Percentiles rank a stretch among this genome's conserved stretches.
Conservation (phyloP, 2,113 vertebrate species). For the Triplophysa tibetana region DNA sequence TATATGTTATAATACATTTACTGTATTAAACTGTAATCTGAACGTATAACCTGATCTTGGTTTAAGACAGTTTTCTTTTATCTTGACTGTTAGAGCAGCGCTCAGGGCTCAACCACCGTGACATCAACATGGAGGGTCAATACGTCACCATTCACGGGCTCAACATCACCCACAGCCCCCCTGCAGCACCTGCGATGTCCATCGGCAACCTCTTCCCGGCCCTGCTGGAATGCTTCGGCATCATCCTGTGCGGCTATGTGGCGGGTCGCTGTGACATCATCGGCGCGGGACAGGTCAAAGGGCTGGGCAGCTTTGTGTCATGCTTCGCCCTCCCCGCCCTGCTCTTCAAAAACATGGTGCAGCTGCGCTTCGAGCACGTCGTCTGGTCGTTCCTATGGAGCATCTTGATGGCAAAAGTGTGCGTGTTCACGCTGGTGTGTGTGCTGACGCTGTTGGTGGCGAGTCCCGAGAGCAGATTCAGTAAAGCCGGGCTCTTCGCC, state of each 20-base stretch:
- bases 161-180: constrained; percentile 75
- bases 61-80: background rate
- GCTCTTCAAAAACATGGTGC: constrained; percentile 97
- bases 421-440: constrained; percentile 88
- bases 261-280: constrained; percentile 90
- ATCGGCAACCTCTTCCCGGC: constrained; percentile 94
- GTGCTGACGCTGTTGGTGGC: constrained; percentile 87
- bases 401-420: constrained; percentile 89
- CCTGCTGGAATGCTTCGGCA: constrained; percentile 93
- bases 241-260: constrained; percentile 92
- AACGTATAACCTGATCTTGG: background rate
- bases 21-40: too few species aligned
- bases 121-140: constrained; percentile 66
- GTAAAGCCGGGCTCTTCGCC: constrained; percentile 94
- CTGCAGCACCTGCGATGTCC: constrained; percentile 80
- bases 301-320: constrained; percentile 93
- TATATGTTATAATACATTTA: too few species aligned
- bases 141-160: constrained; percentile 71
- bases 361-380: constrained; percentile 88
- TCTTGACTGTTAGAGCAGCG: constrained; percentile 30
- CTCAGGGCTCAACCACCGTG: background rate
- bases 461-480: constrained; percentile 83
- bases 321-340: constrained; percentile 94
- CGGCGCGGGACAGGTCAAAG: constrained; percentile 87
- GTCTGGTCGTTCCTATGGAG: constrained; percentile 95